These are phyloP conservation scores for Drosophila nebulosa DNA, from an alignment of 1,140 invertebrate genomes.

Conservation along the genomic window DNA sequence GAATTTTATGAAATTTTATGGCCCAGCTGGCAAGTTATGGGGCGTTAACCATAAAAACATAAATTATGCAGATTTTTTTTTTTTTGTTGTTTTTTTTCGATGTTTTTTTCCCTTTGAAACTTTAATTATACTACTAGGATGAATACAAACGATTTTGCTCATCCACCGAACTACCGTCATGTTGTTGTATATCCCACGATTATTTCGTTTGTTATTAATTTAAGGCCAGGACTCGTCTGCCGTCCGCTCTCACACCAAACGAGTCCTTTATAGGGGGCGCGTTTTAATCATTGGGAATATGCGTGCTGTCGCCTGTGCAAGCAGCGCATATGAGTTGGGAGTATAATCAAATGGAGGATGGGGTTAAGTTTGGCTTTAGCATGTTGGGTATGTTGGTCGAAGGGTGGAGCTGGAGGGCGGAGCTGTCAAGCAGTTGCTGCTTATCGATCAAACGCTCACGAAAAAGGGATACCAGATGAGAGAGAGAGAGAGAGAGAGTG, in stretches of 20 bases:
- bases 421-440: conserved; percentile 44
- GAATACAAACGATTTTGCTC: neutral
- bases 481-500: too few species aligned
- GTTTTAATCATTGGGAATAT: conserved; percentile 54
- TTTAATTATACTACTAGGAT: conserved; percentile 56
- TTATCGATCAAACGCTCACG: conserved; percentile 52
- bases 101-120: conserved; percentile 16
- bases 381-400: neutral
- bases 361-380: neutral
- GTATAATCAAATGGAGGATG: neutral
- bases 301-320: conserved; percentile 19
- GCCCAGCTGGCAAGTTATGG: conserved; percentile 21
- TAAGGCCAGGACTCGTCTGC: conserved; percentile 32
- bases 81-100: neutral
- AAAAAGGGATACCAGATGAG: conserved; percentile 1
- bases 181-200: conserved; percentile 24
- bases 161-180: neutral
- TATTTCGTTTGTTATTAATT: conserved; percentile 69
- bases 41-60: conserved; percentile 63
- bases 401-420: conserved; percentile 1
- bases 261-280: conserved; percentile 39
- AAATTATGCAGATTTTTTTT: conserved; percentile 71
- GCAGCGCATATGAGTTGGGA: conserved; percentile 2
- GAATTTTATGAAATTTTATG: conserved; percentile 60
- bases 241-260: neutral